Evolutionary conservation across 1,140 invertebrate genomes (phyloP), one percentile per base, ranked within the genome.

Genomic region (Solen grandis): DNA sequence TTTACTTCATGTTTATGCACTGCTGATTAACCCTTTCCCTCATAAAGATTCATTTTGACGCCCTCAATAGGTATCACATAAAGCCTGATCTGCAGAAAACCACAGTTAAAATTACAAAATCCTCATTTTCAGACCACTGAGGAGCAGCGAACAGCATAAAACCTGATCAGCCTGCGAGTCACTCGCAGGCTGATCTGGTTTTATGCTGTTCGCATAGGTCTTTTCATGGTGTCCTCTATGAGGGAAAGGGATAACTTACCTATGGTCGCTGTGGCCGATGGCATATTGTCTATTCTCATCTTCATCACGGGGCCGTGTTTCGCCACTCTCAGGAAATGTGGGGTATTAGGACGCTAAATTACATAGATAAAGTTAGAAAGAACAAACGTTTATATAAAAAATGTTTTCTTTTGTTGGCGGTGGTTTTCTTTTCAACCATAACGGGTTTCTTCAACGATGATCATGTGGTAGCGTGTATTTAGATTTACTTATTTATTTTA

Each of bases 221-320:
- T n/a, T n/a, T n/a, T n/a, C n/a, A n/a, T n/a, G n/a, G n/a, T n/a
- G n/a, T n/a, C n/a, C n/a, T n/a, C n/a, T n/a, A n/a, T n/a, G n/a
- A n/a, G n/a, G n/a, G n/a, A n/a, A 13, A 16, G 4, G 0, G 31
- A 4, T 3, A 4, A 31, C 75, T 59, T 27, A 79, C 76, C 54
- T 79, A 70, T 79, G 14, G 35, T 33, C 19, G 70, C 76, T 1
- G 35, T 59, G 19, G 76, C 76, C 19, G 76, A 31, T 5, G 52
- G 52, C 66, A 70, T 79, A 41, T 79, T 79, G 27, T 79, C 76
- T 29, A 79, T 38, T 46, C 76, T 33, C 76, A 79, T 79, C 54
- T 69, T 60, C 35, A 79, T 36, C 3, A 50, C 50, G 8, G 50
- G 10, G 13, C 76, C 76, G 35, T 35, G 54, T 52, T 79, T 79